These are phyloP conservation scores for Lycaon pictus DNA, from an alignment of 2,113 vertebrate genomes.

Conservation along the genomic window DNA sequence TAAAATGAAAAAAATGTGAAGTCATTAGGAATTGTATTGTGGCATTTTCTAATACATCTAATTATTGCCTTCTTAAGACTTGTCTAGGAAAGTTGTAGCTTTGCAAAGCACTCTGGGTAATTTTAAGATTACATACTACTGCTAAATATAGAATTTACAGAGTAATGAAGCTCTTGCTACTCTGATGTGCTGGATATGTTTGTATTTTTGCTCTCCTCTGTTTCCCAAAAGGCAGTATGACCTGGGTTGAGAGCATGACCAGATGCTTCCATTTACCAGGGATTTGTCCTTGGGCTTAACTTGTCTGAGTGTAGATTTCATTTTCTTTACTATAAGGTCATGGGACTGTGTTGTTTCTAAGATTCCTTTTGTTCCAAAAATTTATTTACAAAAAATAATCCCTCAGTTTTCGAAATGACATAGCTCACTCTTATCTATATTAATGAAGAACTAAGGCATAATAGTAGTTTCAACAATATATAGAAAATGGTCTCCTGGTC, in stretches of 20 bases:
- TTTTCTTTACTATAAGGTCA: not conserved
- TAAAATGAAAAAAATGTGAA: slow-evolving; percentile 13
- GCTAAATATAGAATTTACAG: not conserved
- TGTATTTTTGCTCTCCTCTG: not conserved
- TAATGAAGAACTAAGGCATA: not conserved
- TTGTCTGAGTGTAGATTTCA: not conserved
- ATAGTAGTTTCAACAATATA: not conserved
- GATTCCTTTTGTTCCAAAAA: not conserved
- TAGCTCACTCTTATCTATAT: not conserved
- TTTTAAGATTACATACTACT: not conserved
- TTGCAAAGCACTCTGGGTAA: not conserved
- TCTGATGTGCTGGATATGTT: not conserved
- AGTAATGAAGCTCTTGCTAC: not conserved
- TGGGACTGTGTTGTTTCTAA: not conserved
- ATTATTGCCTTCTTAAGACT: not conserved
- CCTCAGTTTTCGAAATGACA: not conserved
- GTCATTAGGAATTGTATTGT: not conserved
- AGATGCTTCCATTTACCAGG: not conserved
- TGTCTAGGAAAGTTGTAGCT: not conserved
- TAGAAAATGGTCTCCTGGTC: not conserved
- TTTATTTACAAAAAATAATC: slow-evolving; percentile 13
- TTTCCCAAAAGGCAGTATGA: not conserved
- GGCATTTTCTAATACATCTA: not conserved
- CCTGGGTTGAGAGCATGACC: not conserved
- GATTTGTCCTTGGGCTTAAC: not conserved